These are phyloP conservation scores for Prionailurus bengalensis DNA, from an alignment of 2,113 vertebrate species.

Conservation along the genomic window DNA sequence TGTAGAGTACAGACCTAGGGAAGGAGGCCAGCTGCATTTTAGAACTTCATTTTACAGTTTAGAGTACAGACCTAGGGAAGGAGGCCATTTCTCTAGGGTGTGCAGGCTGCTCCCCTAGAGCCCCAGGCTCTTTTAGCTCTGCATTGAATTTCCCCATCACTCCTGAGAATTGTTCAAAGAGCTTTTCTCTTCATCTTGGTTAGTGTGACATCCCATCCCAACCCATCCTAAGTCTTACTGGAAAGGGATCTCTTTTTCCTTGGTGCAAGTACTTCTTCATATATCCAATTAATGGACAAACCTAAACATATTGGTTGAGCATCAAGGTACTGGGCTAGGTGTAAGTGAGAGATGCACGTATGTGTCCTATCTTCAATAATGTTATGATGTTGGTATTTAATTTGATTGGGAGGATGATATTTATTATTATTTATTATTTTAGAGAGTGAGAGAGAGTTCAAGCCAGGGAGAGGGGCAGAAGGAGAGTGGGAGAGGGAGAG, in stretches of 20 bases:
- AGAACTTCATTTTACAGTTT: neutral
- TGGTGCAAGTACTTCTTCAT: neutral
- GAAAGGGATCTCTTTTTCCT: conserved; percentile 1
- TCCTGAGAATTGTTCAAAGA: neutral
- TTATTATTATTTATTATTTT: neutral
- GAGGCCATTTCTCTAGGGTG: neutral
- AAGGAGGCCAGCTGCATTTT: neutral
- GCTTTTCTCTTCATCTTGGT: neutral
- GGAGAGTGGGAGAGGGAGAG: too few relatives aligned
- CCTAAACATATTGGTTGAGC: neutral
- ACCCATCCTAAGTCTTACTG: neutral
- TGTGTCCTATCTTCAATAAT: neutral
- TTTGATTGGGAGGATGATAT: neutral
- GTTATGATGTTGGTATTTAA: neutral
- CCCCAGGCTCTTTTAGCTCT: neutral
- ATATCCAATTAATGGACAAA: neutral
- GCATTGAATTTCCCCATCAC: neutral
- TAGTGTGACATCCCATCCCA: neutral
- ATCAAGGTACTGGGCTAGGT: neutral
- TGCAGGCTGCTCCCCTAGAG: neutral
- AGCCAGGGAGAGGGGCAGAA: too few relatives aligned
- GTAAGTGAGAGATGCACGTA: conserved; percentile 2
- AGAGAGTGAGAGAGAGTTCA: too few relatives aligned
- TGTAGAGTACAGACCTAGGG: neutral
- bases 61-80: neutral